Evolutionary conservation across 2,888 invertebrate genomes (phyloP).

Genomic region (Palloptera scutellata): DNA sequence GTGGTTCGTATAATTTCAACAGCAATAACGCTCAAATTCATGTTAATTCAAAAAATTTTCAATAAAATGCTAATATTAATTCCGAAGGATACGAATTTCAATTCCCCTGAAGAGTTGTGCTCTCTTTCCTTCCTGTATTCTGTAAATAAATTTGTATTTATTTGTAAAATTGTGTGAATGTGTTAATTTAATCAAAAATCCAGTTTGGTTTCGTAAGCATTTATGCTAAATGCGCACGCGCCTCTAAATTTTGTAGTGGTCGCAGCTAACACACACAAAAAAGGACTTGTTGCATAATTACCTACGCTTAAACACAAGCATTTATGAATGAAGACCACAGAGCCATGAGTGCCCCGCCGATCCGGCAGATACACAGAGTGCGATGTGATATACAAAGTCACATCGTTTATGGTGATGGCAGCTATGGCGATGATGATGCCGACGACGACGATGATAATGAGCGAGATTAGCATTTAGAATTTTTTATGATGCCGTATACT

Average conservation of each 20-base stretch:
- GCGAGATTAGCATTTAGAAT: slow-evolving; percentile 56
- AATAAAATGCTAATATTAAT: too few relatives aligned
- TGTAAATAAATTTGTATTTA: background rate
- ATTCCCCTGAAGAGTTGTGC: too few relatives aligned
- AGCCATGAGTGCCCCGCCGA: slow-evolving; percentile 4
- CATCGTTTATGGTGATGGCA: slow-evolving; percentile 13
- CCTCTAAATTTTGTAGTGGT: slow-evolving; percentile 35
- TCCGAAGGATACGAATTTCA: too few relatives aligned
- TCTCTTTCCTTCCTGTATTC: too few relatives aligned
- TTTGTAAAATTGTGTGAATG: slow-evolving; percentile 3
- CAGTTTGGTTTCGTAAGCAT: slow-evolving; percentile 13
- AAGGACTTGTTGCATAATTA: slow-evolving; percentile 60
- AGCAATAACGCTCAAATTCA: too few relatives aligned
- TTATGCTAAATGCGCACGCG: slow-evolving; percentile 61
- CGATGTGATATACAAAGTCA: slow-evolving; percentile 36
- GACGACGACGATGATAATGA: slow-evolving; percentile 53
- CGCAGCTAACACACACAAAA: slow-evolving; percentile 13
- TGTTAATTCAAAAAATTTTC: too few relatives aligned
- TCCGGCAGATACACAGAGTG: background rate
- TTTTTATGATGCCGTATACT: slow-evolving; percentile 36
- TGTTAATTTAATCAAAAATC: slow-evolving; percentile 21
- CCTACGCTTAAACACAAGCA: slow-evolving; percentile 42
- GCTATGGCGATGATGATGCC: slow-evolving; percentile 24
- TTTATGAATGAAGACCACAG: slow-evolving; percentile 51
- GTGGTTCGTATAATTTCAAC: too few relatives aligned